Evolutionary conservation across 1,140 invertebrate genomes (phyloP), one percentile per base, ranked within the genome.

Genomic region (Drosophila pachea): DNA sequence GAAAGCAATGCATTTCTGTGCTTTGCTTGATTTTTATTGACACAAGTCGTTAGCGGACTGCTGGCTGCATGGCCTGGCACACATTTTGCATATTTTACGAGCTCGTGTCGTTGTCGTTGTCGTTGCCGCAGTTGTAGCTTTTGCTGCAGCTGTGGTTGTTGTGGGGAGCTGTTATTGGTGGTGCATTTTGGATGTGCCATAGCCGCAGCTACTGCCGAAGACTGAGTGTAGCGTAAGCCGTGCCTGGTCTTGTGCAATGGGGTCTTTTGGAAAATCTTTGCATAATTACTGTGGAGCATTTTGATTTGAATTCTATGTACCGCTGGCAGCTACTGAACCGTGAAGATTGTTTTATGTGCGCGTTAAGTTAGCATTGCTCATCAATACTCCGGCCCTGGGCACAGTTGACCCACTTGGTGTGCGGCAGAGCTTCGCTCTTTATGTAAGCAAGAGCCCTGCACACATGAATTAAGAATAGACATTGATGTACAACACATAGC

Each of bases 71-170:
- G 70, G 73, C 70, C 74, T 84, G 79, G 79, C 79, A 84, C 79
- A 83, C 79, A 83, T 83, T 83, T 83, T 76, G 79, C 81, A 83
- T 83, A 83, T 84, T 83, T 83, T 83, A 83, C 83, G 79, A 83
- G 79, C 66, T 83, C 79, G 79, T 83, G 79, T 83, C 73, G 79
- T 73, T 84, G 78, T 72, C 68, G 74, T 78, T 74, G 67, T 56
- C n/a, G 16, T 62, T 35, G 43, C 33, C 33, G 66, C 40, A 35
- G 52, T 14, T 16, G 58, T 48, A n/a, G n/a, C n/a, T n/a, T n/a
- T n/a, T 66, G 45, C 7, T 38, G 32, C 12, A 16, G 43, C 16
- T 32, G 35, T 12, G 32, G 38, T 32, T 74, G 77, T 76, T 64
- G 68, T 56, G 68, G 66, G 56, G 61, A 5, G 71, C 8, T 72